Evolutionary conservation across 2,888 invertebrate genomes (phyloP).

Genomic region (Thecophora atra): DNA sequence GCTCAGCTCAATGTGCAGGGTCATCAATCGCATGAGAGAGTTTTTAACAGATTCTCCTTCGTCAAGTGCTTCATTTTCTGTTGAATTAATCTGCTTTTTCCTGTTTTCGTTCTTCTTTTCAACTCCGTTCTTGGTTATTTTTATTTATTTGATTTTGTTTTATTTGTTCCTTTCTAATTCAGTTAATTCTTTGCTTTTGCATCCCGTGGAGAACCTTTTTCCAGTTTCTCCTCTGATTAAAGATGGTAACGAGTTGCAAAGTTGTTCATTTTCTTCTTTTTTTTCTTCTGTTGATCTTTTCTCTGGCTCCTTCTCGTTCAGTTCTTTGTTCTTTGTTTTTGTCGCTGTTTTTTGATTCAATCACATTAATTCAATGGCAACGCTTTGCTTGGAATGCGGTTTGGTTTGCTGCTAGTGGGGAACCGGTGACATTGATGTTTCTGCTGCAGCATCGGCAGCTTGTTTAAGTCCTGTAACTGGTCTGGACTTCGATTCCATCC

Average conservation of each 20-base stretch:
- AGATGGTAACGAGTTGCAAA: slow-evolving; percentile 11
- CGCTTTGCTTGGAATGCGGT: slow-evolving; percentile 21
- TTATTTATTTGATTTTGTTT: not conserved
- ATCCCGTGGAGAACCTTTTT: no score
- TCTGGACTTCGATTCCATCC: no score
- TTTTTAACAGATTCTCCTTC: no score
- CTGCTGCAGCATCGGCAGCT: not conserved
- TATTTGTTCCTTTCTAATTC: not conserved
- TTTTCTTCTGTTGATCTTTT: not conserved
- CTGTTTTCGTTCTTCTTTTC: no score
- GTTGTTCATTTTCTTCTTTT: not conserved
- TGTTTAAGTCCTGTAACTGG: not conserved
- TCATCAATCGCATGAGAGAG: no score
- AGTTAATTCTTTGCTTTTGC: not conserved
- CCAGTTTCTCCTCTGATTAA: not conserved
- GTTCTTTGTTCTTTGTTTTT: not conserved
- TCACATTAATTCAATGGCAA: slow-evolving; percentile 26
- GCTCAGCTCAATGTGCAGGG: no score
- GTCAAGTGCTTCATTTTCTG: no score
- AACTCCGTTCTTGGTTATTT: not conserved
- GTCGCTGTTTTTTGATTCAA: not conserved
- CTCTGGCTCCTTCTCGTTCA: not conserved
- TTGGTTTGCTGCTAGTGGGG: slow-evolving; percentile 6
- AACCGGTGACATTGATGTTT: not conserved
- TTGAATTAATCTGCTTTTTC: no score